Conservation (phyloP, 2,888 invertebrate genomes). For the Leptinotarsa haldemani region DNA sequence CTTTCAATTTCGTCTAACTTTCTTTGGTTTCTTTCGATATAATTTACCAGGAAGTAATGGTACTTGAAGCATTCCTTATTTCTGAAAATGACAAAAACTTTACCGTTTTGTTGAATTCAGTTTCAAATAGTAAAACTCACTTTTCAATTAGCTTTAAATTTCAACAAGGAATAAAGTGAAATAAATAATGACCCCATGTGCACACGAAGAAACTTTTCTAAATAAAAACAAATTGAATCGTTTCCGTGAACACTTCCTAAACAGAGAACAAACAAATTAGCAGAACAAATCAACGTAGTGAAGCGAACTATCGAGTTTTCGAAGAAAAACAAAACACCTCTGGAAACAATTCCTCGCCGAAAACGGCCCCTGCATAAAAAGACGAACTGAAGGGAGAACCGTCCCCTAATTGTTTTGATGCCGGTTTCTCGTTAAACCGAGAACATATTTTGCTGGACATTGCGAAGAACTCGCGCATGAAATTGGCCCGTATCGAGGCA, state of each 20-base stretch:
- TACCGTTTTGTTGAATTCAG: no score
- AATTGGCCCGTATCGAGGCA: slow-evolving; percentile 19
- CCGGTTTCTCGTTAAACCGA: slow-evolving; percentile 45
- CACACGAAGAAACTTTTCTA: not conserved
- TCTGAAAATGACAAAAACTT: no score
- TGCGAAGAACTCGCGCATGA: slow-evolving; percentile 26
- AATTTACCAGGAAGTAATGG: no score
- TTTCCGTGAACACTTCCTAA: slow-evolving; percentile 20
- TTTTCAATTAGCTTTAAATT: no score
- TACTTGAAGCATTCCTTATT: no score
- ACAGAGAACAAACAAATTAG: slow-evolving; percentile 35
- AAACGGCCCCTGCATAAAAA: slow-evolving; percentile 15
- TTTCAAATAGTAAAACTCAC: no score
- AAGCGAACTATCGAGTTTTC: slow-evolving; percentile 27
- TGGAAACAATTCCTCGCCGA: slow-evolving; percentile 30
- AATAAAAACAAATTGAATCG: slow-evolving; percentile 1
- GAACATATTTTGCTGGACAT: slow-evolving; percentile 54
- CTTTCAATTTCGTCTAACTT: no score
- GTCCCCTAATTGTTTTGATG: slow-evolving; percentile 46
- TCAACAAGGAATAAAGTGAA: not conserved
- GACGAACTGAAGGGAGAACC: not conserved
- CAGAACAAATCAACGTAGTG: slow-evolving; percentile 31
- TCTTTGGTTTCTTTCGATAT: no score
- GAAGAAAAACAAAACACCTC: slow-evolving; percentile 32
- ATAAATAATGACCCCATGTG: not conserved